Base-by-base conservation (phyloP, 2,888 invertebrate species). In the Hirtodrosophila duncani region DNA sequence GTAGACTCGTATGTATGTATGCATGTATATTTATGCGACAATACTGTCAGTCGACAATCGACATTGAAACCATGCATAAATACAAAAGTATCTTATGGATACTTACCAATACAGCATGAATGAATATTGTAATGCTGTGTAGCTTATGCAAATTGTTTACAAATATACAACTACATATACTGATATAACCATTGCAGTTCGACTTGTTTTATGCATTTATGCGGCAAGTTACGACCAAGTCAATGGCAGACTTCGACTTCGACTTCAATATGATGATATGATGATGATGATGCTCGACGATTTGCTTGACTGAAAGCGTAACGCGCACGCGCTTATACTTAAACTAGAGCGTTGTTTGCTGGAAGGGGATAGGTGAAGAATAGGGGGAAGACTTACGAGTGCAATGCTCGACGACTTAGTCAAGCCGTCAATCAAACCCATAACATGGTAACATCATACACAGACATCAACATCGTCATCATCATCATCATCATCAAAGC, bases 171-270 rank as follows among this genome's bases (percentile, higher is more conserved):
- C 50, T 27, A 61, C n/a, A n/a, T n/a, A n/a, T n/a, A n/a, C n/a
- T n/a, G n/a, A n/a, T n/a, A n/a, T n/a, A n/a, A n/a, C n/a, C n/a
- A n/a, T n/a, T n/a, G n/a, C n/a, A n/a, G n/a, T n/a, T n/a, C n/a
- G n/a, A 36, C 68, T 66, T 41, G 46, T 38, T 69, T 65, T 49
- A 75, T 78, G 74, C 43, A 71, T 78, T 71, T 71, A 78, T 71
- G 63, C 67, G 63, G 18, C 30, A 39, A 33, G 27, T 57, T 14
- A 30, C 29, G 36, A 36, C 13, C 36, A 20, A n/a, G 18, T 23
- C 18, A 46, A 18, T 10, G 9, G 14, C 36, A 24, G 49, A 30
- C 29, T 24, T 17, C 17, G 31, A 26, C 50, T 37, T n/a, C 39
- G 50, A 31, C 20, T 46, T 53, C 49, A 41, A 45, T 33, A 29